Evolutionary conservation across 1,140 invertebrate species (phyloP).

Genomic region (Cherax quadricarinatus): DNA sequence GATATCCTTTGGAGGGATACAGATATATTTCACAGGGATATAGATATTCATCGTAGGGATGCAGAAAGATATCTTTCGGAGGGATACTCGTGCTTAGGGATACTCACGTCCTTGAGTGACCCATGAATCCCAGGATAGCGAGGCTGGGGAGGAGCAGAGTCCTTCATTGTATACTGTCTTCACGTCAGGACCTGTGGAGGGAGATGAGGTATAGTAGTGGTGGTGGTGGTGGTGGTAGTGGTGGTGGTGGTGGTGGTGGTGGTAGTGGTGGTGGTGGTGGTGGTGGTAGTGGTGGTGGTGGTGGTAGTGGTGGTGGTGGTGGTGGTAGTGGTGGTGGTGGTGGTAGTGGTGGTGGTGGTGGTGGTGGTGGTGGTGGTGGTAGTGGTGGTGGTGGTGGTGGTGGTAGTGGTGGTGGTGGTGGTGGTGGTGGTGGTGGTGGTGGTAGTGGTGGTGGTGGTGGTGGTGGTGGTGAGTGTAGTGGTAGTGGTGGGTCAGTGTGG

Average conservation of each 20-base stretch:
- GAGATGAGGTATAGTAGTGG: not conserved
- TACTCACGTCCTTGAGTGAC: conserved; percentile 61
- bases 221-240: not conserved
- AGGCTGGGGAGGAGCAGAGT: conserved; percentile 52
- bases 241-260: too few species aligned
- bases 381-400: too few species aligned
- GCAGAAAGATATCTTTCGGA: too few species aligned
- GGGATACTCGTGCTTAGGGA: too few species aligned
- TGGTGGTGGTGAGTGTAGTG: not conserved
- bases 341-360: not conserved
- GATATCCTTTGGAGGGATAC: too few species aligned
- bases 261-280: too few species aligned
- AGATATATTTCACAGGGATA: too few species aligned
- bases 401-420: not conserved
- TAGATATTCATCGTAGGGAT: too few species aligned
- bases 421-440: not conserved
- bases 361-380: too few species aligned
- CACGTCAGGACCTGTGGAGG: conserved; percentile 36
- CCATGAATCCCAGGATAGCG: conserved; percentile 54
- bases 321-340: not conserved
- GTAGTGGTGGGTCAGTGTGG: too few species aligned
- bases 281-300: not conserved
- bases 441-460: not conserved
- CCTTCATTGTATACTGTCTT: not conserved
- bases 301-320: not conserved